Evolutionary conservation across 2,797 vertebrate species (phyloP).

Genomic region (Eremophila alpestris): DNA sequence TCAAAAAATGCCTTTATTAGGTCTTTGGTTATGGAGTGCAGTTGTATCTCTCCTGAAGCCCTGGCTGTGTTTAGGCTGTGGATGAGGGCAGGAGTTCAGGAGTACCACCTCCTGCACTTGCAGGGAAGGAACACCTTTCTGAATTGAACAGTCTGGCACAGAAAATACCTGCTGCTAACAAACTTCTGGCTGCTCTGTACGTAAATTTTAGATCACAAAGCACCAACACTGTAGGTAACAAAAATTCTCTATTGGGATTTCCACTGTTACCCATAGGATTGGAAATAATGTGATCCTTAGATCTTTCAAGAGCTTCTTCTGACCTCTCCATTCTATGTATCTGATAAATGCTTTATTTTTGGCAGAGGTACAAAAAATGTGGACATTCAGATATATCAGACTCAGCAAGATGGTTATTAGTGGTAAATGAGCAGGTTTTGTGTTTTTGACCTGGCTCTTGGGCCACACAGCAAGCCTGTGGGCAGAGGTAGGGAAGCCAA

Average conservation of each 20-base stretch:
- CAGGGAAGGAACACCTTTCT: not conserved
- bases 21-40: not conserved
- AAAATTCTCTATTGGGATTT: not conserved
- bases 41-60: not conserved
- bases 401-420: not conserved
- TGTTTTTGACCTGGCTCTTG: not conserved
- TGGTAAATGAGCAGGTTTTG: not conserved
- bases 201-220: rapidly evolving
- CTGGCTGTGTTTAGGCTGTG: not conserved
- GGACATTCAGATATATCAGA: not conserved
- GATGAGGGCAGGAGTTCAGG: not conserved
- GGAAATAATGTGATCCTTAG: not conserved
- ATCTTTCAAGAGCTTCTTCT: not conserved
- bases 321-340: not conserved
- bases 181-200: not conserved
- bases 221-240: not conserved
- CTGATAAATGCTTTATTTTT: not conserved
- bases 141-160: not conserved
- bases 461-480: not conserved
- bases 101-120: not conserved
- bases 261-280: not conserved
- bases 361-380: not conserved
- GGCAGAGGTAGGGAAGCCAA: not conserved
- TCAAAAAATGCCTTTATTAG: not conserved
- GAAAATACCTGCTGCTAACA: not conserved